Base-by-base conservation (phyloP, 1,140 invertebrate species). In the Ceratitis capitata region DNA sequence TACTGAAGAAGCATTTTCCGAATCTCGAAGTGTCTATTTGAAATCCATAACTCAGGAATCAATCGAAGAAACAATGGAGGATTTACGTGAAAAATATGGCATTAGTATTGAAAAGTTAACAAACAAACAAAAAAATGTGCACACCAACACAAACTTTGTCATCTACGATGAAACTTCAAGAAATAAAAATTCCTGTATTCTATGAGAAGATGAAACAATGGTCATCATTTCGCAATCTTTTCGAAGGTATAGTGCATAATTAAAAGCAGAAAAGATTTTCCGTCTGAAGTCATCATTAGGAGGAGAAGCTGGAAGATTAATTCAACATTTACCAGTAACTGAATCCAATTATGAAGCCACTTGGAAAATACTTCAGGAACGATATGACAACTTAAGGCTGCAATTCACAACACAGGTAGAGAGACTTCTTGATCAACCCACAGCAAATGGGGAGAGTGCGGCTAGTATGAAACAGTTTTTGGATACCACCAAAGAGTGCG, bases 171-270 rank as follows among this genome's bases (percentile, higher is more conserved):
- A 45, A 51, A 4, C 45, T 49, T 7, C 45, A 51, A 10, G 39
- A 35, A 56, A 56, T 83, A 47, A 29, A 49, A 19, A n/a, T 83
- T 51, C 35, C 49, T 7, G n/a, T 14, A 16, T 29, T 83, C 47
- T 83, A 45, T 45, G 16, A 14, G 16, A 14, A 35, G 26, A 74
- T 74, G 64, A 74, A 42, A 29, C 64, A 74, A 74, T 35, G 35
- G 64, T 42, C 26, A 83, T 35, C 9, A 35, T 39, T 82, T 82
- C 74, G 82, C 49, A n/a, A 83, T 82, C 42, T 51, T 83, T 83
- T 35, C 9, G 5, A 83, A 29, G n/a, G 26, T 83, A 26, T 85
- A 35, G 26, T 42, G 29, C 10, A 74, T 74, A 85, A 61, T 74
- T 42, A 12, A 16, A 56, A 56, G 51, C n/a, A 56, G 51, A 51